Evolutionary conservation across 2,797 vertebrate genomes (phyloP).

Genomic region (Centropyge bicolor): DNA sequence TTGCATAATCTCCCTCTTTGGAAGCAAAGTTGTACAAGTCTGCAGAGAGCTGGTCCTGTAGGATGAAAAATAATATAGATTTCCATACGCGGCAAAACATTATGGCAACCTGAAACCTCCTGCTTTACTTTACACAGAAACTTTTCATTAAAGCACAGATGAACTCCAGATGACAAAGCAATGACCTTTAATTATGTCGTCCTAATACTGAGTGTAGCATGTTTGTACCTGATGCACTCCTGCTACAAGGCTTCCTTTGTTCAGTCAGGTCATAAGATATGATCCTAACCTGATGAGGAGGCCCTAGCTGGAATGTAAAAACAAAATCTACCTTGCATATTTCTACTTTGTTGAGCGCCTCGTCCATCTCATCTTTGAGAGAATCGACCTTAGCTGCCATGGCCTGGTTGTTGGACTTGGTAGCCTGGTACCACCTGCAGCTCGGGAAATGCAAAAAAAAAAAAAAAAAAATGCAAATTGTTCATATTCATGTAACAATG

Average conservation of each 20-base stretch:
- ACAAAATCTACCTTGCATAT: conserved; percentile 92
- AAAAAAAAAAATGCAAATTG: no score
- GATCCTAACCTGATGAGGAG: conserved; percentile 46
- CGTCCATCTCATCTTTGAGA: conserved; percentile 98
- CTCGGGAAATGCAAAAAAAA: no score
- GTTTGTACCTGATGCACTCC: conserved; percentile 21
- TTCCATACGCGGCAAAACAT: conserved; percentile 8
- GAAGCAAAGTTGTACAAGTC: conserved; percentile 97
- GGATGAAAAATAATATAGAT: conserved; percentile 12
- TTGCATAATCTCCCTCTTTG: conserved; percentile 95
- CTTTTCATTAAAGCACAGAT: conserved; percentile 40
- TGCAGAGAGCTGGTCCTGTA: conserved; percentile 95
- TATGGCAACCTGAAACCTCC: conserved; percentile 6
- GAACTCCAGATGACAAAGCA: conserved; percentile 54
- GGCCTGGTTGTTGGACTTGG: conserved; percentile 93
- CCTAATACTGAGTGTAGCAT: conserved; percentile 32
- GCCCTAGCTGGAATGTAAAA: conserved; percentile 31
- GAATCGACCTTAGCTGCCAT: conserved; percentile 94
- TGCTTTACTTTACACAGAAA: conserved; percentile 10
- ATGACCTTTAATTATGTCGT: conserved; percentile 52
- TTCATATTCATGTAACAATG: neutral
- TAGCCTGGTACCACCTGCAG: conserved; percentile 92
- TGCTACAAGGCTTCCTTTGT: conserved; percentile 64
- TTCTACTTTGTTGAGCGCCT: conserved; percentile 98
- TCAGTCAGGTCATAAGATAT: conserved; percentile 41